Evolutionary conservation across 2,113 vertebrate species (phyloP), one percentile per base, ranked within the genome.

Genomic region (Ceyx margarethae): DNA sequence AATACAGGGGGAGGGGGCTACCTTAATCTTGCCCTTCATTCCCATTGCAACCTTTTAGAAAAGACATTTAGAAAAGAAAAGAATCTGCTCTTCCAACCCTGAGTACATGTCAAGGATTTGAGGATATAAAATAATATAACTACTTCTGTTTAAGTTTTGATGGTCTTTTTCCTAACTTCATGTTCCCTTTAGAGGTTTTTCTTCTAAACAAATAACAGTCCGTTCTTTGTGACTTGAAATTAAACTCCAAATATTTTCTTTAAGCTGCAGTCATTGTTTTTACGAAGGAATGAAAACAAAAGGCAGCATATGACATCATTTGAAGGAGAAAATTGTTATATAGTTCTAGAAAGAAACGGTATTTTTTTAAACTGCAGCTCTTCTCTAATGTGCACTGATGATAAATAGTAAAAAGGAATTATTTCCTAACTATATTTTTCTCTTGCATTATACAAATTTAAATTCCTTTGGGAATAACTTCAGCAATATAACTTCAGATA

Each of bases 391-490:
- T 68, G 54, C 85, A 25, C 48, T 87, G 72, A 75, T 94, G 92
- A 96, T 92, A 95, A 96, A 94, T 43, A 91, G 81, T 62, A 82
- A 80, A 95, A 95, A 79, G 56, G 76, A 94, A 85, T 94, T 91
- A 69, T 95, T 79, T 93, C 78, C 79, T 89, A 96, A 96, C 74
- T 92, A 89, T 85, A 53, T 85, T 83, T 95, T 76, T 96, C 46
- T 95, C 85, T 92, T 50, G 8, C 74, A 94, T 88, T 95, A 81
- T 88, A 95, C 91, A 89, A 93, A 94, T 91, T 95, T 86, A 80
- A 96, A 87, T 75, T 93, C 92, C 66, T 90, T 68, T 91, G 87
- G 94, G 95, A 95, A 89, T 92, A 95, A 94, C 77, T 95, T 95
- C 35, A 95, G 91, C 66, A 95, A 90, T 95, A 92, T 93, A 95